A percentile compares a stretch with the other conserved stretches of the same genome.
Evolutionary conservation across 2,888 invertebrate genomes (phyloP).

Genomic region (Julus scanicus): DNA sequence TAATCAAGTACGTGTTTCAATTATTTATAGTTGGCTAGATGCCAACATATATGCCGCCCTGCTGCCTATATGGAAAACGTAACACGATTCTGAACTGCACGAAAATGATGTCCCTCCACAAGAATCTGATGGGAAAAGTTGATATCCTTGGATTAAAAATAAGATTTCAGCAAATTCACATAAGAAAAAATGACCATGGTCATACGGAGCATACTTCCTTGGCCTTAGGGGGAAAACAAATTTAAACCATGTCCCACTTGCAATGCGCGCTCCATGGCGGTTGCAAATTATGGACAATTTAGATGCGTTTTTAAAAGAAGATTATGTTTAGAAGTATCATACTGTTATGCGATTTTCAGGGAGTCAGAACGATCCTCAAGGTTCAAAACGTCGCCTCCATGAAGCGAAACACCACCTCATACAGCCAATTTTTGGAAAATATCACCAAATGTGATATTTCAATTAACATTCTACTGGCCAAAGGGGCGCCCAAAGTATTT

Average conservation of each 20-base stretch:
- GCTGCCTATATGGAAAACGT: background rate
- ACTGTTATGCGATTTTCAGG: too few relatives aligned
- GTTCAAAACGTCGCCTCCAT: too few relatives aligned
- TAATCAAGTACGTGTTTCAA: constrained; percentile 35
- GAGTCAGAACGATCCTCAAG: too few relatives aligned
- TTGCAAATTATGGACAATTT: background rate
- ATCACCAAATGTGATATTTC: too few relatives aligned
- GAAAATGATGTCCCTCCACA: background rate
- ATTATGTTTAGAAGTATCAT: too few relatives aligned
- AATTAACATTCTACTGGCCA: too few relatives aligned
- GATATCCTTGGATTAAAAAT: constrained; percentile 29
- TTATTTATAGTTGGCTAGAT: background rate
- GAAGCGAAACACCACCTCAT: too few relatives aligned
- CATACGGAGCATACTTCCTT: background rate
- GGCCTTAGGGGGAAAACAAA: background rate
- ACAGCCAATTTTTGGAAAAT: too few relatives aligned
- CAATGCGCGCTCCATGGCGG: background rate
- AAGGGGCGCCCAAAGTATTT: too few relatives aligned
- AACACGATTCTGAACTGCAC: background rate
- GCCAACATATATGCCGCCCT: background rate
- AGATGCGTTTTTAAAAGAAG: too few relatives aligned
- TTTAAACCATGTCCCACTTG: background rate
- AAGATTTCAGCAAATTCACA: background rate
- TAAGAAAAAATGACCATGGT: constrained; percentile 11
- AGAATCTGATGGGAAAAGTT: constrained; percentile 1